Evolutionary conservation across 2,113 vertebrate genomes (phyloP).

Genomic region (Symphodus melops): DNA sequence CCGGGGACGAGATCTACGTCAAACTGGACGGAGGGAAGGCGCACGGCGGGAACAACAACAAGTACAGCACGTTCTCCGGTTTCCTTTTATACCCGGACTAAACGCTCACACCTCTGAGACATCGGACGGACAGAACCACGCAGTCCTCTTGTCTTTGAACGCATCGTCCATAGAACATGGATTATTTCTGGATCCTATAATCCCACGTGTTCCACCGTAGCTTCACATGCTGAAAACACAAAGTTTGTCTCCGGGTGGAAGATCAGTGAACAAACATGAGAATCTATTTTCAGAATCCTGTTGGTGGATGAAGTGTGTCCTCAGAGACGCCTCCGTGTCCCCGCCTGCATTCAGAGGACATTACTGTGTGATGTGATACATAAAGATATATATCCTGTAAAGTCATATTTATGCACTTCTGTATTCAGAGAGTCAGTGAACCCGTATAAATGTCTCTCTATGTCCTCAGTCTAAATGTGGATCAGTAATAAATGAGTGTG

Average conservation of each 20-base stretch:
- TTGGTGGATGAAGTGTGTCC: too few species aligned
- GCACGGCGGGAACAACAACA: slow-evolving; percentile 95
- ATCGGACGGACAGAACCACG: neutral
- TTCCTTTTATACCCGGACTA: slow-evolving; percentile 95
- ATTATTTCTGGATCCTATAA: neutral
- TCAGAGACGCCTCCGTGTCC: neutral
- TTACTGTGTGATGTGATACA: slow-evolving; percentile 26
- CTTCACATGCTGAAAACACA: neutral
- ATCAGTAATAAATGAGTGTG: slow-evolving; percentile 57
- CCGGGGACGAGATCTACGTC: slow-evolving; percentile 93
- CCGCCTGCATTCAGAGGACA: slow-evolving; percentile 7
- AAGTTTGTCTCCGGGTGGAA: neutral
- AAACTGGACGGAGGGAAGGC: slow-evolving; percentile 95
- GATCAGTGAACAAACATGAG: neutral
- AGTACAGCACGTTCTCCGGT: slow-evolving; percentile 97
- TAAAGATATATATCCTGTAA: slow-evolving; percentile 5
- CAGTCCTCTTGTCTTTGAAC: neutral
- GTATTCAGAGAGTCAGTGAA: slow-evolving; percentile 10
- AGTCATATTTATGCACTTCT: slow-evolving; percentile 28
- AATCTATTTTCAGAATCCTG: neutral
- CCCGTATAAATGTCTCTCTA: slow-evolving; percentile 19
- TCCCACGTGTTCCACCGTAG: neutral
- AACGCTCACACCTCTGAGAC: neutral
- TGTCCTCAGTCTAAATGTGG: slow-evolving; percentile 36
- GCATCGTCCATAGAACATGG: neutral